A percentile compares a stretch with the other conserved stretches of the same genome.
phyloP scores from a whole-genome alignment of 2,113 vertebrate species.

The Aphelocoma coerulescens region DNA sequence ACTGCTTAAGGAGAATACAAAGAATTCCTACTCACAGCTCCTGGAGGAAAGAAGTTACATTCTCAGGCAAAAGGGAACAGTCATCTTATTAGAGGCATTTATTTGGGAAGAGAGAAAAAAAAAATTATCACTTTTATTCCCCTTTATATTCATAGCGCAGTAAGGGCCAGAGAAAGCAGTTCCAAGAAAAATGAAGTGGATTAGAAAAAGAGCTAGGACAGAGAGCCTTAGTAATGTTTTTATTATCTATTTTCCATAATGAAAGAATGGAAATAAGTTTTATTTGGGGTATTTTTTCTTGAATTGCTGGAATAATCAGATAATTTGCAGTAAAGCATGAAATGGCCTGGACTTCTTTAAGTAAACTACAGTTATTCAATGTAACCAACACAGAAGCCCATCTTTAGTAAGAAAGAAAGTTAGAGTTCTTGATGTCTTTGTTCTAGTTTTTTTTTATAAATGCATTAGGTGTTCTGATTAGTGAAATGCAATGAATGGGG shows the following conservation, averaged over 20 bases:
- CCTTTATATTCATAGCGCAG: background rate
- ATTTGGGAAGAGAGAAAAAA: background rate
- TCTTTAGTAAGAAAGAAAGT: background rate
- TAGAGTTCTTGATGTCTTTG: background rate
- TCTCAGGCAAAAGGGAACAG: background rate
- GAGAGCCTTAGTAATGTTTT: background rate
- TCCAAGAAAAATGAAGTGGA: background rate
- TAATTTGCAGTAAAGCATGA: slow-evolving; percentile 1
- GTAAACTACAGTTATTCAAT: background rate
- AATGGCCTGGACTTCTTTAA: background rate
- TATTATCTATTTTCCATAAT: background rate
- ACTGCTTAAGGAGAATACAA: background rate
- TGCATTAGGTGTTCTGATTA: background rate
- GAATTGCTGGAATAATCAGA: slow-evolving; percentile 5
- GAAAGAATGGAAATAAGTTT: slow-evolving; percentile 1
- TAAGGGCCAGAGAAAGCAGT: background rate
- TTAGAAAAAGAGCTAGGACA: background rate
- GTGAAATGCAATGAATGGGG: background rate
- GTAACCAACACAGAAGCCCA: background rate
- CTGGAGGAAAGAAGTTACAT: background rate
- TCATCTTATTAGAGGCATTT: background rate
- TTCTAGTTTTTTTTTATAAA: background rate
- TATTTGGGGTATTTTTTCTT: background rate
- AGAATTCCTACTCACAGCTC: background rate
- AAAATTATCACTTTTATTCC: background rate